Percentiles rank a stretch among this genome's conserved stretches.
Conservation (phyloP, 2,888 invertebrate genomes). For the Melinaea menophilus region DNA sequence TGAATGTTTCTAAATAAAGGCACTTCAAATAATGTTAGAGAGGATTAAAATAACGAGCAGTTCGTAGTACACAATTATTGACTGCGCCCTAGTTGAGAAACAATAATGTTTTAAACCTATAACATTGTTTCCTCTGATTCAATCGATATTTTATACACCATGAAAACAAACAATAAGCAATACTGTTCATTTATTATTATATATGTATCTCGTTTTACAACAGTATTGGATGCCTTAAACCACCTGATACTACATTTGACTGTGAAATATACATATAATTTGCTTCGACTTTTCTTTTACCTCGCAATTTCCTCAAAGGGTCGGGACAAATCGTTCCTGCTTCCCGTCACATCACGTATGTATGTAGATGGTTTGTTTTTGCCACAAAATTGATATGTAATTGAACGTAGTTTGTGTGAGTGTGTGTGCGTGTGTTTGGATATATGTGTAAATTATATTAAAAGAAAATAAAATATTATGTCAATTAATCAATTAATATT, state of each 20-base stretch:
- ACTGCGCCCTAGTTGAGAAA: too few species aligned
- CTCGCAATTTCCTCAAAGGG: slow-evolving; percentile 6
- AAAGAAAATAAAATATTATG: too few species aligned
- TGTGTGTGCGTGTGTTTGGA: not conserved
- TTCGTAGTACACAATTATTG: too few species aligned
- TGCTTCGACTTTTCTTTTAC: not conserved
- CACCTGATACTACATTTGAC: not conserved
- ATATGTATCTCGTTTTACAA: not conserved
- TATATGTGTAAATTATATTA: not conserved
- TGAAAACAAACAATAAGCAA: not conserved
- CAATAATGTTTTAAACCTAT: too few species aligned
- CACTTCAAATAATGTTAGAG: too few species aligned
- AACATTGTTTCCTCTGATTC: not conserved
- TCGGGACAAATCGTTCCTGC: not conserved
- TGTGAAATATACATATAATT: slow-evolving; percentile 3
- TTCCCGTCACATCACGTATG: slow-evolving; percentile 1
- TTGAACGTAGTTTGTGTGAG: not conserved
- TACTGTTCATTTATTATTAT: not conserved
- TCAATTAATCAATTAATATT: too few species aligned
- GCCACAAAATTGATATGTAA: not conserved
- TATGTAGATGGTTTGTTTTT: not conserved
- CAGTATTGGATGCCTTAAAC: not conserved
- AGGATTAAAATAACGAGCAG: too few species aligned
- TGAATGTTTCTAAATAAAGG: too few species aligned
- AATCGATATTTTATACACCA: not conserved